Percentiles rank a stretch among this genome's conserved stretches.
phyloP scores from a whole-genome alignment of 2,888 invertebrate genomes.

The Agrotis segetum region DNA sequence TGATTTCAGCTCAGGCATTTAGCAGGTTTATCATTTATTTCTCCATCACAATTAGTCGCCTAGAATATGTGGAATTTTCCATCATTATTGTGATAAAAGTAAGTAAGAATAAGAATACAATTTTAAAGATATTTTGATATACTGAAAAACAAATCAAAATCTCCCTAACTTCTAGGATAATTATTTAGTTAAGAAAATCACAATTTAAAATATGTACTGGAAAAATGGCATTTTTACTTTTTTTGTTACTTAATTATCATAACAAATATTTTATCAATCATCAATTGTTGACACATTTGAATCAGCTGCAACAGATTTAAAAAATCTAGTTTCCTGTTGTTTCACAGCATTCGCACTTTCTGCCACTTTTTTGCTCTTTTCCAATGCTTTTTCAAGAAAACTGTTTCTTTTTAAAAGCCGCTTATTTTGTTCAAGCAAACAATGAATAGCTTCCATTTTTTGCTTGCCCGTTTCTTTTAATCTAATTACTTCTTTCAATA shows the following conservation, averaged over 20 bases:
- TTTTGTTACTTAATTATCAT: neutral
- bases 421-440: constrained; percentile 33
- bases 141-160: neutral
- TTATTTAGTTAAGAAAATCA: neutral
- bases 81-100: neutral
- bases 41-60: too few species aligned
- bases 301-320: neutral
- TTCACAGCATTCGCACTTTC: neutral
- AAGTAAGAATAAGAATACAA: neutral
- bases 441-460: constrained; percentile 20
- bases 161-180: too few species aligned
- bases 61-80: neutral
- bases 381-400: constrained; percentile 11
- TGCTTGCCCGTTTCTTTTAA: neutral
- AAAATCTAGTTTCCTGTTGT: neutral
- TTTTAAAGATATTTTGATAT: neutral
- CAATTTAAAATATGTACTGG: neutral
- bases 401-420: constrained; percentile 16
- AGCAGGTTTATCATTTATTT: neutral
- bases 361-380: neutral
- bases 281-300: too few species aligned
- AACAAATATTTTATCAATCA: neutral
- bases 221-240: neutral
- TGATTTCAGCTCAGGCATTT: too few species aligned
- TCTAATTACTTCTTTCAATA: constrained; percentile 17